phyloP scores from a whole-genome alignment of 2,113 vertebrate genomes.

The Ammodytes dubius region DNA sequence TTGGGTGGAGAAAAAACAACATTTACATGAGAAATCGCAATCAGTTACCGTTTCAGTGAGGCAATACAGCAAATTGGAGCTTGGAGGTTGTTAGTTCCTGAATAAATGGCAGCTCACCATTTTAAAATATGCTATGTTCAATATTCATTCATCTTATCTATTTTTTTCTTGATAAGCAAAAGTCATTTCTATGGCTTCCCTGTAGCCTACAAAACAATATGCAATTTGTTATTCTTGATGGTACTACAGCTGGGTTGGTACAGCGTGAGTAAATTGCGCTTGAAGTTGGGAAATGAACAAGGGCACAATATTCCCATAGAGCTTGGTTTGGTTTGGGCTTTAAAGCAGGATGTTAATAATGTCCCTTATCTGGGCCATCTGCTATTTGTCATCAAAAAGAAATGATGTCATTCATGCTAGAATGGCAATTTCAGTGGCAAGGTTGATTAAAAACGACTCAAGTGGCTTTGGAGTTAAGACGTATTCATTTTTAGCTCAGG shows the following conservation, averaged over 20 bases:
- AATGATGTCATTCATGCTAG: conserved; percentile 26
- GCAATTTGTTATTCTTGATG: not conserved
- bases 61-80: conserved; percentile 6
- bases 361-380: conserved; percentile 45
- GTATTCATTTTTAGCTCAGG: conserved; percentile 47
- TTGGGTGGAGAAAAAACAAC: not conserved
- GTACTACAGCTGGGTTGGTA: too few relatives aligned
- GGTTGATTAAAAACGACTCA: conserved; percentile 45
- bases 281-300: not conserved
- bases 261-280: conserved; percentile 3
- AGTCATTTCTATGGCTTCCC: not conserved
- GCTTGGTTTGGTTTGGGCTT: conserved; percentile 8
- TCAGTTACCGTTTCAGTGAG: conserved; percentile 30
- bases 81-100: not conserved
- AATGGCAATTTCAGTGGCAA: conserved; percentile 18
- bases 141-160: not conserved
- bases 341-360: conserved; percentile 53
- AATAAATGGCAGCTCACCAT: not conserved
- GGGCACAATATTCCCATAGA: conserved; percentile 39
- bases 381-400: conserved; percentile 19
- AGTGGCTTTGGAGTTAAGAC: conserved; percentile 9
- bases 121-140: not conserved
- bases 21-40: conserved; percentile 10
- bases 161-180: not conserved
- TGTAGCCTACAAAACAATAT: not conserved